Evolutionary conservation across 2,888 invertebrate species (phyloP), one percentile per base, ranked within the genome.

Genomic region (Mamestra brassicae): DNA sequence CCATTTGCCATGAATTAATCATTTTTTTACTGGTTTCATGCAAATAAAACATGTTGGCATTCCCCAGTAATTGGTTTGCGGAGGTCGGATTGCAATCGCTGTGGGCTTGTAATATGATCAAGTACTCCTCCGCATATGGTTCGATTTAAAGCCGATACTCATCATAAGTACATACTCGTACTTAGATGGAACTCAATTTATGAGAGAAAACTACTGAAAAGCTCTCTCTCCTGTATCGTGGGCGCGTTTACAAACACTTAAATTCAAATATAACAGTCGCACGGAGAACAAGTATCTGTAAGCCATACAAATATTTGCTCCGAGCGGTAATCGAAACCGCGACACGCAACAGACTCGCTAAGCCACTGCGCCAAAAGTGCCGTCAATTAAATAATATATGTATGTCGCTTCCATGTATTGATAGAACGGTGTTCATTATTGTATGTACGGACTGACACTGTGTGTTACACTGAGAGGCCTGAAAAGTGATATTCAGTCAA

Each of bases 71-170:
- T 76, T 66, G 66, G 58, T 45, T 52, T 26, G 67, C 17, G 50
- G 36, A 52, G 74, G 36, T 76, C 58, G 36, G 26, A 45, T 75
- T 66, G 58, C 58, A 58, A 52, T 45, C 77, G 36, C 76, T 66
- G 36, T 36, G 67, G 67, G 52, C 45, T 38, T 76, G 13, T 47
- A 60, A 52, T 52, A 38, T 66, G 36, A 76, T 52, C 52, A 65
- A 36, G 10, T 67, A 67, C 52, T 75, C 36, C 58, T 10, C 26
- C 58, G 58, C 26, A 11, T 76, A 8, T n/a, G 6, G 76, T 36
- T 11, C 58, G 26, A 38, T 45, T 60, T 52, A 36, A 54, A 77
- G 26, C 36, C 26, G 52, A 67, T 36, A 52, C 36, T 66, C 45
- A 36, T 34, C 10, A 45, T 58, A 17, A 60, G n/a, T 38, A 38